Evolutionary conservation across 2,888 invertebrate species (phyloP).

Genomic region (Mylabris sibirica): DNA sequence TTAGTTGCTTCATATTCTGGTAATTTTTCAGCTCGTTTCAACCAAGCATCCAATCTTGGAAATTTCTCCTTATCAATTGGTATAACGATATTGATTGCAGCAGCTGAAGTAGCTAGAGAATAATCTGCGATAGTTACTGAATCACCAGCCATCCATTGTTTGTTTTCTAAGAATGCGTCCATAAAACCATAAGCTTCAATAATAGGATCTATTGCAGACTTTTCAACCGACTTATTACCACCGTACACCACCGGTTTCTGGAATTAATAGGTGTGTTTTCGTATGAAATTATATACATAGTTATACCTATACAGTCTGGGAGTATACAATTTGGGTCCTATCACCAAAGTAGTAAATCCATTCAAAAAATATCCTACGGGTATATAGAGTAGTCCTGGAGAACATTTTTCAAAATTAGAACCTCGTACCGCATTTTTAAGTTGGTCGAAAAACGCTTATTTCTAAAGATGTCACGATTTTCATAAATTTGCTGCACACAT

Average conservation of each 20-base stretch:
- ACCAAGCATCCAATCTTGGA: constrained; percentile 52
- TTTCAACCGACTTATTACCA: constrained; percentile 40
- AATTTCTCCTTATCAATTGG: constrained; percentile 38
- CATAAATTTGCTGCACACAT: no score
- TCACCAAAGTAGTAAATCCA: no score
- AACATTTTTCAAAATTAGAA: no score
- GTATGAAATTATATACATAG: no score
- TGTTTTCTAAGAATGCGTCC: constrained; percentile 61
- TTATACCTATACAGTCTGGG: no score
- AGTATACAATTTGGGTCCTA: no score
- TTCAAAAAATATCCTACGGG: no score
- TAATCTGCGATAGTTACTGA: constrained; percentile 53
- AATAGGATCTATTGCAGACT: constrained; percentile 53
- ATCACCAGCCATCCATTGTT: constrained; percentile 51
- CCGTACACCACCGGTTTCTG: constrained; percentile 14
- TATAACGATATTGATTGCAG: constrained; percentile 28
- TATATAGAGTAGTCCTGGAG: no score
- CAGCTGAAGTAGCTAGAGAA: constrained; percentile 56
- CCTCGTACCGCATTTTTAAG: no score
- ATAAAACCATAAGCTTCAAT: constrained; percentile 60
- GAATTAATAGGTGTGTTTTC: no score
- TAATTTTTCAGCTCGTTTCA: constrained; percentile 50
- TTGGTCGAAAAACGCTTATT: no score
- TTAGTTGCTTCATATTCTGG: constrained; percentile 47
- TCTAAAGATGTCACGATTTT: no score